Base-by-base conservation (phyloP, 2,113 vertebrate genomes). In the Callocephalon fimbriatum region DNA sequence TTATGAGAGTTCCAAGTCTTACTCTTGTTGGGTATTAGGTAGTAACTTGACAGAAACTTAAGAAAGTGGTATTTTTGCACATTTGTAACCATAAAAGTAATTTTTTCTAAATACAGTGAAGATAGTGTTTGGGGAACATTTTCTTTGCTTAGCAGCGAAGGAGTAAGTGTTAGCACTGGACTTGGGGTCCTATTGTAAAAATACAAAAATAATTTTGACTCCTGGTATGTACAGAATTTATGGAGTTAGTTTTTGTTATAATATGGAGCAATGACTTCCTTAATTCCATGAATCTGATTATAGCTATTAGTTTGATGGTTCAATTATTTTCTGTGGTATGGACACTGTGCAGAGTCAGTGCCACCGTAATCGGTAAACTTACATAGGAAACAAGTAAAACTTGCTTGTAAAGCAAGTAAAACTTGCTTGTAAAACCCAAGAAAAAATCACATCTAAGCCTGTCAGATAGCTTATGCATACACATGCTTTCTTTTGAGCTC, bases 41-140 rank as follows among this genome's bases (percentile, higher is more conserved):
- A 97, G 89, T 88, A 96, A 86, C 78, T 82, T 95, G 95, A 81
- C 66, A 95, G 96, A 98, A 97, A 96, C 76, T 90, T 93, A 72
- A 96, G 94, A 90, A 97, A 78, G 66, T 81, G 53, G n/a, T 95
- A 80, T 75, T 96, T 94, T 61, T 95, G 94, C 80, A 54, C 58
- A 56, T 32, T 83, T 93, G 56, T 92, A 86, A 44, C 61, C 35
- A 62, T 74, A 45, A 95, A 95, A 94, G 74, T 91, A 67, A 35
- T 85, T 95, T 95, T 84, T 67, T 62, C n/a, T 92, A 54, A 54
- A 78, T 67, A 75, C 15, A 65, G 35, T 67, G 59, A 42, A 63
- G 23, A 19, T 29, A 63, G 22, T 78, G 27, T 91, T 95, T 82
- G 63, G 47, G 27, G 18, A 88, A n/a, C 2, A 1, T 73, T 90